A percentile compares a stretch with the other conserved stretches of the same genome.
Evolutionary conservation across 2,888 invertebrate genomes (phyloP).

Genomic region (Synergus umbraculus): DNA sequence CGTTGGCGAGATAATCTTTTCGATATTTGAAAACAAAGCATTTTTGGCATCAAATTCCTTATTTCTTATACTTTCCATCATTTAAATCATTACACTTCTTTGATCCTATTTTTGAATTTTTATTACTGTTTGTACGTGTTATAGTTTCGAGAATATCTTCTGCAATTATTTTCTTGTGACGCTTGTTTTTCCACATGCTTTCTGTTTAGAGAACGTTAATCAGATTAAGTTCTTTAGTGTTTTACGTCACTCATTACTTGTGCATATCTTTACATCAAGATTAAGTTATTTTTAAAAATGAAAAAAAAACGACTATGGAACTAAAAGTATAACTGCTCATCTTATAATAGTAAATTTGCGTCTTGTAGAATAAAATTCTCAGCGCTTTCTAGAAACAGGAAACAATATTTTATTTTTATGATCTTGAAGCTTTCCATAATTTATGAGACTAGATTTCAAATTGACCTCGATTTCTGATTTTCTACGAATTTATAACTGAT

Average conservation of each 20-base stretch:
- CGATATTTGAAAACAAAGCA: neutral
- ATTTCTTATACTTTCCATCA: no score
- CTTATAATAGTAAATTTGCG: neutral
- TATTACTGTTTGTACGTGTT: neutral
- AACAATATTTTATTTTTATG: neutral
- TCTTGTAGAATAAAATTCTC: neutral
- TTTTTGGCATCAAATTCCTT: no score
- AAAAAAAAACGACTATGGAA: neutral
- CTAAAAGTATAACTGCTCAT: neutral
- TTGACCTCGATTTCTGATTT: neutral
- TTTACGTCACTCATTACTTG: slow-evolving; percentile 17
- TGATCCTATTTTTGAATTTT: neutral
- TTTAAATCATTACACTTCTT: neutral
- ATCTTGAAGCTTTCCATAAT: neutral
- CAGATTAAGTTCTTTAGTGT: slow-evolving; percentile 6
- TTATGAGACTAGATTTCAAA: neutral
- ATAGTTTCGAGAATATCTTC: slow-evolving; percentile 13
- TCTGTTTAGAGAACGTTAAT: slow-evolving; percentile 9
- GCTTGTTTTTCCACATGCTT: slow-evolving; percentile 9
- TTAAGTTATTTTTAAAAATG: slow-evolving; percentile 23
- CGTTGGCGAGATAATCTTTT: neutral
- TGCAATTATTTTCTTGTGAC: neutral
- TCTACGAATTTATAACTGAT: neutral
- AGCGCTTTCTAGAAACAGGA: neutral
- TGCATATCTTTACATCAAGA: slow-evolving; percentile 6